A percentile compares a stretch with the other conserved stretches of the same genome.
Conservation (phyloP, 2,888 invertebrate genomes). For the Cataglyphis livida region DNA sequence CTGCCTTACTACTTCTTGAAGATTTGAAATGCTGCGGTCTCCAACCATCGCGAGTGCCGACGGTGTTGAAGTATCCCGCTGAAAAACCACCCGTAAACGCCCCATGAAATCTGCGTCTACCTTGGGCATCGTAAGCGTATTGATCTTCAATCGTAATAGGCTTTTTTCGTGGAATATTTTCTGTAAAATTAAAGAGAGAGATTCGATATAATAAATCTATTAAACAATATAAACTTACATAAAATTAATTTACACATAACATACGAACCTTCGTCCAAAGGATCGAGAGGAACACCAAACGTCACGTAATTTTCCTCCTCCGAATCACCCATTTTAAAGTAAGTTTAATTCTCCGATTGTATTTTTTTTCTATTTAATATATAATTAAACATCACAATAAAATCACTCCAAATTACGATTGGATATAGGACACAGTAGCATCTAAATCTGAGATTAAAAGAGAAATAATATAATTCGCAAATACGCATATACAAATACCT, state of each 20-base stretch:
- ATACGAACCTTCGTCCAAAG: constrained; percentile 91
- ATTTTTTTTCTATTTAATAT: neutral
- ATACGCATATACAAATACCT: neutral
- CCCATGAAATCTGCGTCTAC: constrained; percentile 97
- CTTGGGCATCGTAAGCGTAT: constrained; percentile 95
- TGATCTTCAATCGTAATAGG: constrained; percentile 94
- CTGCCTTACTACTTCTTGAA: constrained; percentile 91
- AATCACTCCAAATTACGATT: neutral
- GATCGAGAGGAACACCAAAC: constrained; percentile 94
- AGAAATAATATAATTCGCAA: neutral
- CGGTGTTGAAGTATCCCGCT: constrained; percentile 98
- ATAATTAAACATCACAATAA: neutral
- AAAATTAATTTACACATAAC: neutral
- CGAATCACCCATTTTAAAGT: constrained; percentile 79
- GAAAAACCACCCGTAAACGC: constrained; percentile 99
- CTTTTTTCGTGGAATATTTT: constrained; percentile 92
- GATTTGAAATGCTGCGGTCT: constrained; percentile 96
- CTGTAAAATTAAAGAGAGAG: constrained; percentile 84
- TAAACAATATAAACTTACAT: neutral
- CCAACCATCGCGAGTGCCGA: constrained; percentile 98
- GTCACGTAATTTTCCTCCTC: constrained; percentile 90
- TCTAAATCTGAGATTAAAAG: constrained; percentile 14
- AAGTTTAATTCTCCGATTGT: neutral
- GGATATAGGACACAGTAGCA: neutral
- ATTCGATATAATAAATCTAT: neutral